Base-by-base conservation (phyloP, 2,113 vertebrate species). In the Neodontobutis hainanensis region DNA sequence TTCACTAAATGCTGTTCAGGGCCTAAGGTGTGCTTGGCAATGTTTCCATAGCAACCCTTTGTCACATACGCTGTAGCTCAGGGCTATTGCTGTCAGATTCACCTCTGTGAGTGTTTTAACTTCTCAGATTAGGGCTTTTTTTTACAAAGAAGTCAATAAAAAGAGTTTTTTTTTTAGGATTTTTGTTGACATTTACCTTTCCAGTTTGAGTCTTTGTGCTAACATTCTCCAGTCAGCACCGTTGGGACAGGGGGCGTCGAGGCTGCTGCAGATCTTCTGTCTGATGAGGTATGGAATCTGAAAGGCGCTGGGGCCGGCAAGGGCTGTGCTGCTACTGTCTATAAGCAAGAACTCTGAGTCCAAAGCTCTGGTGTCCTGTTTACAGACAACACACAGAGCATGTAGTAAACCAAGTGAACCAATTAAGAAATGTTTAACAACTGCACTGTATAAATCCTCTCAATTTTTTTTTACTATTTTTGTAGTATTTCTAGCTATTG, bases 211-310 rank as follows among this genome's bases (percentile, higher is more conserved):
- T 89, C 98, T 98, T 91, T 99, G 97, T 73, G 97, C 97, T 83
- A 99, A 92, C 68, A 93, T 95, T 87, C 96, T 94, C 97, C 97
- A 99, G 92, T 99, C 97, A 0, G 96, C 95, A 78, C 97, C 96
- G 46, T 95, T 95, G 73, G 94, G 90, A 84, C 94, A 7, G 55
- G 96, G 96, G 0, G 94, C 92, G 50, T 99, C 97, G 89, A 99
- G 92, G 92, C 97, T 98, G 92, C 94, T 95, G 93, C 97, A 98
- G 92, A 99, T 98, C 94, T 99, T 99, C 92, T 99, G 97, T 88
- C 97, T 94, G 93, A 98, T 98, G 90, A 99, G 96, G 93, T 98
- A 99, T 43, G 97, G 97, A 89, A 99, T 98, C 95, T 99, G 98
- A 91, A 99, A 99, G 85, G 97, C 97, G 93, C 96, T 98, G 89